Evolutionary conservation across 2,113 vertebrate species (phyloP), one percentile per base, ranked within the genome.

Genomic region (Triplophysa dalaica): DNA sequence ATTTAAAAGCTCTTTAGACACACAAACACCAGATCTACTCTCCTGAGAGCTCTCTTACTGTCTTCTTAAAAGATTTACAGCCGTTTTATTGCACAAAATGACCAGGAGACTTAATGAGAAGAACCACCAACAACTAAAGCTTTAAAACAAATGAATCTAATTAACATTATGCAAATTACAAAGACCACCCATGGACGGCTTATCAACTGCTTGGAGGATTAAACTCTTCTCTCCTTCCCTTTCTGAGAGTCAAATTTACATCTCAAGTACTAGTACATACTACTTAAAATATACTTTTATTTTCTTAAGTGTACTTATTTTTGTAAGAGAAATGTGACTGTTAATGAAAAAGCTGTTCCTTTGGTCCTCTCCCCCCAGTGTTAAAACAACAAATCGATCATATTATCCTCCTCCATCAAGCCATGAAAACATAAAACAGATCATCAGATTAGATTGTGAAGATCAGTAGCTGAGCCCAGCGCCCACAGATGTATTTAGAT

Each of bases 101-200:
- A 19, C 50, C 50, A 14, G 29, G 26, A 72, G 52, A 33, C 52
- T 72, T 38, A 72, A 72, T 56, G 50, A 72, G 69, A 58, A 72
- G 19, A 58, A 58, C 29, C 17, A 14, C 29, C 69, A 72, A 56
- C 11, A 12, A 11, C 26, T 72, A 72, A 58, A 72, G 26, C 69
- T 56, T 24, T 17, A 54, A 17, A 72, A 72, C 52, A 72, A 72
- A 72, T 72, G 14, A 13, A 52, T 33, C 26, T 21, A 58, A 72
- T 72, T 58, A 72, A 72, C 54, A 26, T 70, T 22, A 70, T 48
- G 10, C 50, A 56, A 58, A 72, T 72, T 56, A 72, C 52, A 72
- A 10, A 72, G 69, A 72, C 69, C 50, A 56, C 69, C 69, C 54
- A 38, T 38, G 33, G 50, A 72, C 29, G 26, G 13, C 52, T 72